These are phyloP conservation scores for Mesorhabditis spiculigera DNA, from an alignment of 2,888 invertebrate species.

Conservation along the genomic window DNA sequence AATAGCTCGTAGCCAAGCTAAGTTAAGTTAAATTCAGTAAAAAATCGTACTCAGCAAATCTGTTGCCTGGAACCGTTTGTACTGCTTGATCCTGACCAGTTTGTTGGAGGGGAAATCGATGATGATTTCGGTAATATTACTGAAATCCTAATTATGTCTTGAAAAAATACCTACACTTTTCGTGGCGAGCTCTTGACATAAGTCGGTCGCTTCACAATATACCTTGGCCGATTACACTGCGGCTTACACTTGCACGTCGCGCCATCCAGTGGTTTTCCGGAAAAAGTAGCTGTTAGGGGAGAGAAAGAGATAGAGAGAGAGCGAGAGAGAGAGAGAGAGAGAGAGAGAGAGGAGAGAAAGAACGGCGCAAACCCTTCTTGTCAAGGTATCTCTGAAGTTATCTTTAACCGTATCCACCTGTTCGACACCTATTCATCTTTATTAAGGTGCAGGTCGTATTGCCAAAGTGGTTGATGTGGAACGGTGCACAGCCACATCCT, in stretches of 20 bases:
- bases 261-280: too few relatives aligned
- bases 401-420: neutral
- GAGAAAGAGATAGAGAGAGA: too few relatives aligned
- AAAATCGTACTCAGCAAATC: neutral
- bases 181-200: neutral
- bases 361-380: too few relatives aligned
- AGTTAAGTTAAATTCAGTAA: neutral
- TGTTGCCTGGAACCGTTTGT: neutral
- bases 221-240: neutral
- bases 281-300: too few relatives aligned
- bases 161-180: neutral
- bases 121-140: neutral
- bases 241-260: neutral
- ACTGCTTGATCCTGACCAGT: neutral
- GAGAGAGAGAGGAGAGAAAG: too few relatives aligned
- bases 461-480: neutral
- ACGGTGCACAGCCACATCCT: neutral
- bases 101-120: conserved; percentile 4
- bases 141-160: neutral
- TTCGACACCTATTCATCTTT: neutral
- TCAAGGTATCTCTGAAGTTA: too few relatives aligned
- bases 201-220: conserved; percentile 2
- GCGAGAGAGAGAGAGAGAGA: too few relatives aligned
- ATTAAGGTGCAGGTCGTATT: neutral
- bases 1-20: too few relatives aligned